These are phyloP conservation scores for Spisula subtruncata DNA, from an alignment of 2,888 invertebrate species.

Conservation along the genomic window DNA sequence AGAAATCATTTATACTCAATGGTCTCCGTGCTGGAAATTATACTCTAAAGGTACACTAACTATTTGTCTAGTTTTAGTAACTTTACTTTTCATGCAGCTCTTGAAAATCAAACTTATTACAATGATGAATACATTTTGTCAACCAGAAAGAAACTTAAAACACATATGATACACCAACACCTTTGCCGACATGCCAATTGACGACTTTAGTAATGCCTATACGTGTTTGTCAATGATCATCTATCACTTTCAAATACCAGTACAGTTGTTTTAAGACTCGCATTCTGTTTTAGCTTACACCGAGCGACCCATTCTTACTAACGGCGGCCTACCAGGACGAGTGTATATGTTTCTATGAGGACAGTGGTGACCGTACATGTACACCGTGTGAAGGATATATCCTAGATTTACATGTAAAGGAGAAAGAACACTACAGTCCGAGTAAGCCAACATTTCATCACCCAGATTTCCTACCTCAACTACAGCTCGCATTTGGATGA, in stretches of 20 bases:
- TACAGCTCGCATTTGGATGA: background rate
- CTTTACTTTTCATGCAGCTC: no score
- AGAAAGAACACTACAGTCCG: background rate
- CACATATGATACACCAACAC: no score
- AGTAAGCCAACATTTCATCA: conserved; percentile 28
- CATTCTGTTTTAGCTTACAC: conserved; percentile 25
- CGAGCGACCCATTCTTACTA: background rate
- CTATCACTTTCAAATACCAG: no score
- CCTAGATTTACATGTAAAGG: background rate
- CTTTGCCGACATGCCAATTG: no score
- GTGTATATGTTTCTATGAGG: conserved; percentile 21
- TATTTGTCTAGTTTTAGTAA: background rate
- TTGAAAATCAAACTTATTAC: no score
- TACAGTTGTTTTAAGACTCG: no score
- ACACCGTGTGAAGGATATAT: conserved; percentile 14
- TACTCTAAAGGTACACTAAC: conserved; percentile 8
- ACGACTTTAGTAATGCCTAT: no score
- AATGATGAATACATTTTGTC: no score
- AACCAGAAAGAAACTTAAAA: no score
- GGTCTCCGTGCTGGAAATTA: conserved; percentile 3
- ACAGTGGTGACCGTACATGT: background rate
- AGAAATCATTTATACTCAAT: conserved; percentile 25
- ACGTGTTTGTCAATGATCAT: no score
- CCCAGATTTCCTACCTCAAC: background rate
- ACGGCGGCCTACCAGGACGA: background rate